A percentile compares a stretch with the other conserved stretches of the same genome.
These are phyloP conservation scores for Botia almorhae DNA, from an alignment of 2,797 vertebrate species.

Conservation along the genomic window DNA sequence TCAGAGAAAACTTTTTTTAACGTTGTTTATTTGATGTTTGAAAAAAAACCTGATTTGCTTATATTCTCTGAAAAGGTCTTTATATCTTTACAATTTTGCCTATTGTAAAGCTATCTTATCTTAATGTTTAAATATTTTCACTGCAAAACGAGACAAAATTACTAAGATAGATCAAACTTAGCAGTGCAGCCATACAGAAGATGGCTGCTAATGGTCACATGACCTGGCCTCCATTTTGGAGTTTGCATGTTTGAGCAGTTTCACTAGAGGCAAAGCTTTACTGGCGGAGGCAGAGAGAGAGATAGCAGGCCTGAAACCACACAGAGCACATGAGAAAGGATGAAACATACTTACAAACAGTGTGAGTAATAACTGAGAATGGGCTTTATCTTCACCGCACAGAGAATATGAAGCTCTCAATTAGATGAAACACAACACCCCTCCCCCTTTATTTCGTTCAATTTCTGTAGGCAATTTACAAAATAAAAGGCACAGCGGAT, in stretches of 20 bases:
- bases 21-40: too few relatives aligned
- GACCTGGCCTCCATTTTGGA: conserved; percentile 69
- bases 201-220: conserved; percentile 66
- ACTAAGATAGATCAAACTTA: conserved; percentile 5
- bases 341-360: conserved; percentile 68
- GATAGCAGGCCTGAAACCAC: conserved; percentile 54
- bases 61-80: not conserved
- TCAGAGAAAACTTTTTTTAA: too few relatives aligned
- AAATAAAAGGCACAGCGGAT: conserved; percentile 59
- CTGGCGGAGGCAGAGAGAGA: conserved; percentile 28
- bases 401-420: conserved; percentile 78
- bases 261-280: conserved; percentile 40
- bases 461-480: conserved; percentile 81
- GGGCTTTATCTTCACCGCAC: conserved; percentile 78
- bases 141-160: too few relatives aligned
- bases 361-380: conserved; percentile 71
- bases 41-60: too few relatives aligned
- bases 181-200: conserved; percentile 50
- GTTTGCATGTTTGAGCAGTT: conserved; percentile 54
- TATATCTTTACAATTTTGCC: not conserved
- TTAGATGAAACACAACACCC: conserved; percentile 73
- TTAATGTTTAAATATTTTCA: too few relatives aligned
- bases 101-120: too few relatives aligned
- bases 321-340: conserved; percentile 43
- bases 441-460: conserved; percentile 73